Evolutionary conservation across 2,113 vertebrate genomes (phyloP), one percentile per base, ranked within the genome.

Genomic region (Opisthocomus hoazin): DNA sequence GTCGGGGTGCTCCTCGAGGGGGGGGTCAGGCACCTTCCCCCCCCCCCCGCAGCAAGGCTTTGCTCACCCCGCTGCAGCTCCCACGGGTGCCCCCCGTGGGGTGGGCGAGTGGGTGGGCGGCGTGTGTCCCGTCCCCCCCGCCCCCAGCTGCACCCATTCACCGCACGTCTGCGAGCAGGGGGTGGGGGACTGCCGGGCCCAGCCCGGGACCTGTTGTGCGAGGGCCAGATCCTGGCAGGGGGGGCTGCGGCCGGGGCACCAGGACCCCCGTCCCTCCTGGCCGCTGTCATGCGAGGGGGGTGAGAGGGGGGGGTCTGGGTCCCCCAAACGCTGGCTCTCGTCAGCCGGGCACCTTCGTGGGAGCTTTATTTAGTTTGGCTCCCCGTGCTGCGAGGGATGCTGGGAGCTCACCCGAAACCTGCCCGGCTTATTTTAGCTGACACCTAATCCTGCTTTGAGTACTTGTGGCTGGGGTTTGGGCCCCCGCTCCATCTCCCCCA

Each of bases 291-390:
- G 17, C 7, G 9, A 2, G 36, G 46, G 29, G 12, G 5, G 36
- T 9, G 36, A 11, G 32, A 56, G 71, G 22, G 26, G 71, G 16
- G 58, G 27, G 17, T 23, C 18, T 56, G 3, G 36, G 9, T 4
- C 24, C 80, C 37, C 46, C 17, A 3, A 32, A 17, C 6, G 46
- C 68, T 15, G 20, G 7, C 39, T 45, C 68, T 22, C 13, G 48
- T 46, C 58, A 12, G 63, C 51, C 15, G 21, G 39, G 34, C 17
- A 18, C 41, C 36, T 66, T 8, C 10, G 17, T 77, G 54, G 84
- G 84, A 86, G n/a, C 92, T 86, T 90, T 90, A 82, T 90, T 82
- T 43, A 50, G 76, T 82, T 93, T 82, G 18, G 39, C 78, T 83
- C 63, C 58, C 11, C 23, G 58, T 9, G 39, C 58, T 68, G 37